phyloP scores from a whole-genome alignment of 2,888 invertebrate genomes.

The Acholoe squamosa region DNA sequence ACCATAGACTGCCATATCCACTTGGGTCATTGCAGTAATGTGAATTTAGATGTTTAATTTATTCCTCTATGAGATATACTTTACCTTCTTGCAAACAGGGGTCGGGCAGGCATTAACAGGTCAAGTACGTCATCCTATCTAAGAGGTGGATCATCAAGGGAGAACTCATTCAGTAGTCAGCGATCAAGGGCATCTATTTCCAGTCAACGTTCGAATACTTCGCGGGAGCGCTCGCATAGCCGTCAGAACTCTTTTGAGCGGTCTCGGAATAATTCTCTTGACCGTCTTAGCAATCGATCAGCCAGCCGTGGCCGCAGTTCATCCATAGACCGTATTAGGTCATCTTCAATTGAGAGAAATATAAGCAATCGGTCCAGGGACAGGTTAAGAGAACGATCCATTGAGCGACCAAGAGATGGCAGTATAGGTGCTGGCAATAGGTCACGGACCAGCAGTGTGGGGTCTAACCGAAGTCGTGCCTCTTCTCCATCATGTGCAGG shows the following conservation, averaged over 20 bases:
- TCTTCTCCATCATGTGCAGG: conserved; percentile 62
- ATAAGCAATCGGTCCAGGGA: not conserved
- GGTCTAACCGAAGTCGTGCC: conserved; percentile 44
- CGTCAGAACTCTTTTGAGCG: conserved; percentile 47
- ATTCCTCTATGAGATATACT: too few relatives aligned
- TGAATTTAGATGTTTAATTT: too few relatives aligned
- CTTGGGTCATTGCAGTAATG: too few relatives aligned
- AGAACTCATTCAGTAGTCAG: conserved; percentile 62
- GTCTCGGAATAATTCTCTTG: not conserved
- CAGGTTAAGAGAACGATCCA: conserved; percentile 20
- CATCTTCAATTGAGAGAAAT: conserved; percentile 71
- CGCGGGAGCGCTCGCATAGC: not conserved
- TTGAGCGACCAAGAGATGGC: conserved; percentile 41
- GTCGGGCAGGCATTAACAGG: not conserved
- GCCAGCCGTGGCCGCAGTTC: conserved; percentile 64
- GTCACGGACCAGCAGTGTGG: conserved; percentile 42
- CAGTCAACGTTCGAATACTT: conserved; percentile 24
- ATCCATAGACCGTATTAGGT: conserved; percentile 69
- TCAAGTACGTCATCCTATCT: conserved; percentile 27
- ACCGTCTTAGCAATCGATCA: not conserved
- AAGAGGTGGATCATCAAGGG: conserved; percentile 29
- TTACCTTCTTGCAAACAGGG: too few relatives aligned
- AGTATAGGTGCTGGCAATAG: conserved; percentile 16
- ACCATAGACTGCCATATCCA: too few relatives aligned
- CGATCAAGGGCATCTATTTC: conserved; percentile 16